Base-by-base conservation (phyloP, 2,797 vertebrate genomes). In the Ctenochaetus hawaiiensis region DNA sequence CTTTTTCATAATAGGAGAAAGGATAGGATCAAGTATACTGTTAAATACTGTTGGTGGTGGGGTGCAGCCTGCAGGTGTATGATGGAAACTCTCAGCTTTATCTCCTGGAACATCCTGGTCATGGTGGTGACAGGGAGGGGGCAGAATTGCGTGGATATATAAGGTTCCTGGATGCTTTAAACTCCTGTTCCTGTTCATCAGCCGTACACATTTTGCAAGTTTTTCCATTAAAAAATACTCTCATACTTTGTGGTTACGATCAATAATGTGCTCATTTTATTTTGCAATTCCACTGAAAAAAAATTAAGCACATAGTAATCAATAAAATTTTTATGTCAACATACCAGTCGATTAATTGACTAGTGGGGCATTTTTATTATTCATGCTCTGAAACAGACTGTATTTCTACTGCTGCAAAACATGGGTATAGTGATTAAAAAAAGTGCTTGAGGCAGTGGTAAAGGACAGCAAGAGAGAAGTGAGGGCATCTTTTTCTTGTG, bases 401-500 rank as follows among this genome's bases (percentile, higher is more conserved):
- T 37, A 63, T 71, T 63, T 65, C 30, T 34, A 7, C n/a, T 5
- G 52, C 20, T 3, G 57, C 18, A 52, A 30, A 77, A 56, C 16
- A 22, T 57, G 14, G 17, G 48, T 10, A 13, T 11, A 9, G 30
- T 53, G 53, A 49, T 26, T 16, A 52, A 75, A 52, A 63, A 41
- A 34, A 34, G 18, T 37, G 54, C 39, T 45, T 13, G 37, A 65
- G 49, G 23, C 30, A 6, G 3, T 66, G 17, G 17, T 53, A 54
- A 23, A 48, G 23, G 52, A 7, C n/a, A 67, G 30, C 30, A 7
- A 67, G 22, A 39, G 68, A 64, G 51, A 13, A 45, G 52, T 67
- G 8, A 75, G 63, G 57, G 52, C 39, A 59, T 64, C 20, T 4
- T 67, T 57, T 69, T 53, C 20, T 16, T 41, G 13, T 56, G 61